Conservation (phyloP, 2,113 vertebrate species). For the Pseudois nayaur region DNA sequence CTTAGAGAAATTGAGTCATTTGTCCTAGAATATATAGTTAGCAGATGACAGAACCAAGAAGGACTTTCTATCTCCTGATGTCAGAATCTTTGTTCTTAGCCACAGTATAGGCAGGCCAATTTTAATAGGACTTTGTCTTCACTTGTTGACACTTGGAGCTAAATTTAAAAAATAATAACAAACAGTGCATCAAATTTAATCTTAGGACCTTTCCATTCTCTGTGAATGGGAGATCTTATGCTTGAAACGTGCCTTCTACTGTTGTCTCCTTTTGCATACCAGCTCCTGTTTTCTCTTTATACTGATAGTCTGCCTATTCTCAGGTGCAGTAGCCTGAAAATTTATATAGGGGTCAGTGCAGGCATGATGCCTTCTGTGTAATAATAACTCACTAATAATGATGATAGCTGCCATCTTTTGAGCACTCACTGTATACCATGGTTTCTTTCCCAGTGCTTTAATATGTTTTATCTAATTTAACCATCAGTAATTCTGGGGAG, state of each 20-base stretch:
- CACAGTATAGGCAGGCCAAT: background rate
- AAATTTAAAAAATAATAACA: background rate
- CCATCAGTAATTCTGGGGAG: background rate
- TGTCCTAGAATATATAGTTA: background rate
- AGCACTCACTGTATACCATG: background rate
- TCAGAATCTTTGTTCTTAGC: slow-evolving; percentile 6
- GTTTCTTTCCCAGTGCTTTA: background rate
- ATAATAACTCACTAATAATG: background rate
- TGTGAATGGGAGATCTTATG: background rate
- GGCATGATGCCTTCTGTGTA: background rate
- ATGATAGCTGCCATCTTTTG: background rate
- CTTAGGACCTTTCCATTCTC: background rate
- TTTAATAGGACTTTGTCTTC: background rate
- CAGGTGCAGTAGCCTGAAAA: slow-evolving; percentile 5
- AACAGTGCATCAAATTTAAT: background rate
- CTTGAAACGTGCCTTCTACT: background rate
- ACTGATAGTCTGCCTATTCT: background rate
- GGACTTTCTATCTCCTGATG: background rate
- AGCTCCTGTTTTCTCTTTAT: slow-evolving; percentile 4
- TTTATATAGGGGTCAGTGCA: background rate
- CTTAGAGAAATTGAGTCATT: background rate
- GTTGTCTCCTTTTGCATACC: background rate
- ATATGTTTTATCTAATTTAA: slow-evolving; percentile 11
- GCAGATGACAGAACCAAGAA: background rate
- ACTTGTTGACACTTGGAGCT: background rate